Percentiles rank a stretch among this genome's conserved stretches.
Conservation (phyloP, 2,888 invertebrate species). For the Drosophila lutescens region DNA sequence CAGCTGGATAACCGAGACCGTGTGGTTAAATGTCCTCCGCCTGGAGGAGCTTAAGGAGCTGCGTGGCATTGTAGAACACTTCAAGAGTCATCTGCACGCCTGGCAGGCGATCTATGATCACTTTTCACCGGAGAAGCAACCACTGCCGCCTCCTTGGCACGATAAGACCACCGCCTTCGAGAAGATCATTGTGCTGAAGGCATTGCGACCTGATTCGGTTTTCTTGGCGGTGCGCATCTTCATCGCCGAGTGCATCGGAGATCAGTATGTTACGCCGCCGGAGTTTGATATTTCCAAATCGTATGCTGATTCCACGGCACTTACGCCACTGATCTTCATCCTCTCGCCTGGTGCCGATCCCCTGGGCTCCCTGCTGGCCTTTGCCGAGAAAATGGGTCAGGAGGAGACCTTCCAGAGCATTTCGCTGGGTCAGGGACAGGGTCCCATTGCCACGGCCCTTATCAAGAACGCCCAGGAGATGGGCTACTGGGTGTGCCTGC, state of each 20-base stretch:
- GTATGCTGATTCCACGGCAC: slow-evolving; percentile 91
- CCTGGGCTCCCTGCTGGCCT: slow-evolving; percentile 84
- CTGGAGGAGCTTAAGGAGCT: slow-evolving; percentile 88
- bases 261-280: slow-evolving; percentile 93
- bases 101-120: slow-evolving; percentile 89
- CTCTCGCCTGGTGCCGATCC: slow-evolving; percentile 96
- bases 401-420: slow-evolving; percentile 91
- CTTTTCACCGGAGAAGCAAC: slow-evolving; percentile 88
- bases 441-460: slow-evolving; percentile 92
- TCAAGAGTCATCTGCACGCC: slow-evolving; percentile 85
- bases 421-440: slow-evolving; percentile 95
- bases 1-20: slow-evolving; percentile 91
- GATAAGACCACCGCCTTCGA: slow-evolving; percentile 89
- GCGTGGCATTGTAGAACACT: slow-evolving; percentile 87
- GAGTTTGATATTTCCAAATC: slow-evolving; percentile 92
- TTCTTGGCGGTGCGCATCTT: slow-evolving; percentile 92
- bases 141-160: slow-evolving; percentile 89
- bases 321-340: slow-evolving; percentile 93
- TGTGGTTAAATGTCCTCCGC: slow-evolving; percentile 93
- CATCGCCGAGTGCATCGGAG: slow-evolving; percentile 89
- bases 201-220: slow-evolving; percentile 93
- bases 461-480: slow-evolving; percentile 89
- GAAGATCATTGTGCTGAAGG: slow-evolving; percentile 91
- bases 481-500: slow-evolving; percentile 92
- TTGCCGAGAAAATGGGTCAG: slow-evolving; percentile 92